These are phyloP conservation scores for Anolis sagrei DNA, from an alignment of 2,113 vertebrate genomes.

Conservation along the genomic window DNA sequence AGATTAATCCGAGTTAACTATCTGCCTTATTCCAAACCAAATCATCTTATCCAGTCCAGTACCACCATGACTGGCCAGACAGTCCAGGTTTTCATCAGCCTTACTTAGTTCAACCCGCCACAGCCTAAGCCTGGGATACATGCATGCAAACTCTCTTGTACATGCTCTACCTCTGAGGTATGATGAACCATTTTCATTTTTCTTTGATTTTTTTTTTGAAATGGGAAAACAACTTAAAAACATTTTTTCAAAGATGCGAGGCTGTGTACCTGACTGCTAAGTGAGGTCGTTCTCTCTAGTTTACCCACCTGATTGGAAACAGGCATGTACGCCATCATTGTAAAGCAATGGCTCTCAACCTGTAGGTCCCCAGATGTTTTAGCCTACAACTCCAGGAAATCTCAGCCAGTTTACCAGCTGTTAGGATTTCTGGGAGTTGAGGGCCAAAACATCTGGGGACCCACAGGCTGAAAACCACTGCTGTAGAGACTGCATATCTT, in stretches of 20 bases:
- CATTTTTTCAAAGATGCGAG: not conserved
- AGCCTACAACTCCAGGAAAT: too few relatives aligned
- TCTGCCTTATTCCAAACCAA: not conserved
- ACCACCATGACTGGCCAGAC: not conserved
- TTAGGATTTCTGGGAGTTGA: too few relatives aligned
- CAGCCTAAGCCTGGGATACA: not conserved
- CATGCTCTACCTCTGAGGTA: not conserved
- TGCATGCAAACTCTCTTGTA: not conserved
- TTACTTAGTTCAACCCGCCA: not conserved
- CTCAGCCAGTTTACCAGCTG: too few relatives aligned
- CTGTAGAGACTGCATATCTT: not conserved
- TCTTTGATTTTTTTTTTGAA: not conserved
- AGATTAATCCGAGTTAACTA: not conserved
- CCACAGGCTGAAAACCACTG: too few relatives aligned
- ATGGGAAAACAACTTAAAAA: not conserved
- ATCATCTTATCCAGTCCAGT: not conserved
- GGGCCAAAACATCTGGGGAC: too few relatives aligned
- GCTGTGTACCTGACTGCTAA: not conserved
- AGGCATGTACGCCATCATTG: not conserved
- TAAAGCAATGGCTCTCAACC: too few relatives aligned
- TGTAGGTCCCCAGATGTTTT: too few relatives aligned
- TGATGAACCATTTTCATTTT: not conserved
- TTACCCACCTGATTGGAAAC: not conserved
- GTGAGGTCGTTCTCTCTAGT: not conserved
- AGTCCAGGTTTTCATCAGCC: not conserved